phyloP scores from a whole-genome alignment of 2,797 vertebrate genomes.

The Helicolenus hilgendorfi region DNA sequence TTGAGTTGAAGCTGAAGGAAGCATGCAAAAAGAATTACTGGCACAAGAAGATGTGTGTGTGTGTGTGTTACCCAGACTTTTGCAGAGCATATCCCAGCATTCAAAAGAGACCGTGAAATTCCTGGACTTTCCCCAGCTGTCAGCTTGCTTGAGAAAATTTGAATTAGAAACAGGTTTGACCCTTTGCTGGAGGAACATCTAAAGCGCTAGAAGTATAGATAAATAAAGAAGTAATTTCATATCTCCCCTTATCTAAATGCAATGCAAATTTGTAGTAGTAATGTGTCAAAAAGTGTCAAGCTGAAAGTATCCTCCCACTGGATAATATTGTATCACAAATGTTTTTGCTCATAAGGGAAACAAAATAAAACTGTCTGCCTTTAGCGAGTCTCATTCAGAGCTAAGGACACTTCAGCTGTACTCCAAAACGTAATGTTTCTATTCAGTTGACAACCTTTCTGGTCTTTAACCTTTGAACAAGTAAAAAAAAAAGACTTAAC shows the following conservation, averaged over 20 bases:
- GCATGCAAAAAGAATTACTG: conserved; percentile 40
- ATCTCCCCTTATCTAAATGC: conserved; percentile 1
- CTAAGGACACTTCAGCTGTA: background rate
- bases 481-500: background rate
- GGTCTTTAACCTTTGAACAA: background rate
- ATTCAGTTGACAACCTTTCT: conserved; percentile 13
- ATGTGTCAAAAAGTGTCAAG: background rate
- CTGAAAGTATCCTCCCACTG: background rate
- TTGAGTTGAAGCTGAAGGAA: conserved; percentile 33
- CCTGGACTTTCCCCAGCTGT: conserved; percentile 3
- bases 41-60: background rate
- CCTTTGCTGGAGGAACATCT: conserved; percentile 30
- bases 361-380: background rate
- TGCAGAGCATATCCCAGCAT: conserved; percentile 2
- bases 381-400: background rate
- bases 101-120: conserved; percentile 18
- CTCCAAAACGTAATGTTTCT: background rate
- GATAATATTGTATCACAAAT: conserved; percentile 18
- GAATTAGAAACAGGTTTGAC: conserved; percentile 43
- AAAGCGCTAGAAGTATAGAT: conserved; percentile 25
- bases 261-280: conserved; percentile 6
- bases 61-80: background rate
- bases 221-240: conserved; percentile 29
- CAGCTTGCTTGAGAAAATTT: conserved; percentile 29
- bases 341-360: background rate